These are phyloP conservation scores for Muricea muricata DNA, from an alignment of 92 coral and sea anemone genomes.

Conservation along the genomic window DNA sequence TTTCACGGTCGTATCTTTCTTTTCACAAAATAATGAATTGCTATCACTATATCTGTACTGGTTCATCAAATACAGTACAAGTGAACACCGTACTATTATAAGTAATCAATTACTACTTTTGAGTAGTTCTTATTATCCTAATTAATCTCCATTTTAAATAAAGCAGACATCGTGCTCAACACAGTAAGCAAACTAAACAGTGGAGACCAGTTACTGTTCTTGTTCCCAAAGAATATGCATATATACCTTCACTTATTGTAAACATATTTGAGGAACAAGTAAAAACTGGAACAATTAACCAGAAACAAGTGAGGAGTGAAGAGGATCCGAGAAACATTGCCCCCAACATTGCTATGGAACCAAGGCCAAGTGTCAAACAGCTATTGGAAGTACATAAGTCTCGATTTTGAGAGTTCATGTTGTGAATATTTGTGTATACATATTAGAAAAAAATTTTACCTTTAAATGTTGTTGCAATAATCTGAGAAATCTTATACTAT, in stretches of 20 bases:
- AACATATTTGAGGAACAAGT: background rate
- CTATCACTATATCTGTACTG: background rate
- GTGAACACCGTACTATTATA: background rate
- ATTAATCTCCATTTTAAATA: background rate
- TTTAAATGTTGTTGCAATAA: too few species aligned
- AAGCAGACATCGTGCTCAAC: conserved; percentile 24
- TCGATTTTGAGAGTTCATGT: background rate
- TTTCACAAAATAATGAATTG: background rate
- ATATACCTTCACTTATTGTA: conserved; percentile 28
- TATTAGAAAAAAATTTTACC: too few species aligned
- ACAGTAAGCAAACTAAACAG: conserved; percentile 37
- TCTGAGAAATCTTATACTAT: too few species aligned
- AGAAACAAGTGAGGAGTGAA: background rate
- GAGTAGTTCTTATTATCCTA: background rate
- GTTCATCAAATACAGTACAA: background rate
- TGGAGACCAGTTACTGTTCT: conserved; percentile 19
- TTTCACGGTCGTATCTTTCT: background rate
- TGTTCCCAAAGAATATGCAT: conserved; percentile 10
- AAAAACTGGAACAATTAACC: conserved; percentile 15
- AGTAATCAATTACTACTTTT: too few species aligned
- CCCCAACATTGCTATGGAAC: background rate
- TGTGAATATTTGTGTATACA: too few species aligned
- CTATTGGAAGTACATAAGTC: conserved; percentile 15
- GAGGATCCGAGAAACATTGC: conserved; percentile 39
- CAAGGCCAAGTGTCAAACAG: conserved; percentile 1